Evolutionary conservation across 2,797 vertebrate genomes (phyloP), one percentile per base, ranked within the genome.

Genomic region (Rachycentron canadum): DNA sequence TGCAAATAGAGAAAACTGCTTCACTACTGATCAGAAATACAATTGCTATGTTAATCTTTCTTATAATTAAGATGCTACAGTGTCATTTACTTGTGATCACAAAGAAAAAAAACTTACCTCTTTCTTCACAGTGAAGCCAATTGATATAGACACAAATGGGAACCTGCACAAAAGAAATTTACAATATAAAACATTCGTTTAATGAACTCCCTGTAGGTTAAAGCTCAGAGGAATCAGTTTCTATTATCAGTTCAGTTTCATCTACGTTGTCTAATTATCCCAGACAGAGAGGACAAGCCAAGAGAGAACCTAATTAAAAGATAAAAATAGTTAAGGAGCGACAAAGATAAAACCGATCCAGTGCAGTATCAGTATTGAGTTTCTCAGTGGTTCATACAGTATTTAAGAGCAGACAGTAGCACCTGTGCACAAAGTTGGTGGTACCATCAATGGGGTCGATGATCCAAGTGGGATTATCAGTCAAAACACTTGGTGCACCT

Each of bases 41-140:
- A 63, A 57, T 81, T 65, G 59, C 4, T 10, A 50, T 36, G 55
- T 59, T 75, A 58, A 77, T 49, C 52, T 60, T 45, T 72, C 23
- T 9, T 47, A 43, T 69, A 81, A 82, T 82, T 60, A 62, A 53
- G 40, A 71, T 13, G 60, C 66, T 79, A 65, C 21, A 68, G 57
- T 17, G 41, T 70, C 23, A 55, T 77, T 59, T 56, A 40, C 50
- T 43, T 11, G 11, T 14, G 36, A 69, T 64, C 19, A 47, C 57
- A 62, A 78, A 59, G 17, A 79, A 76, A 68, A 17, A 60, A 70
- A 66, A 14, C 73, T 1, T 94, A 98, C 97, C 97, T 97, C 94
- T 94, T 97, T 98, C 77, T 96, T 96, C 83, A 98, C 97, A 49
- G 96, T 93, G 93, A 98, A 98, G 88, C 97, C 97, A 69, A 98